Evolutionary conservation across 2,888 invertebrate genomes (phyloP), one percentile per base, ranked within the genome.

Genomic region (Morpho deidamia): DNA sequence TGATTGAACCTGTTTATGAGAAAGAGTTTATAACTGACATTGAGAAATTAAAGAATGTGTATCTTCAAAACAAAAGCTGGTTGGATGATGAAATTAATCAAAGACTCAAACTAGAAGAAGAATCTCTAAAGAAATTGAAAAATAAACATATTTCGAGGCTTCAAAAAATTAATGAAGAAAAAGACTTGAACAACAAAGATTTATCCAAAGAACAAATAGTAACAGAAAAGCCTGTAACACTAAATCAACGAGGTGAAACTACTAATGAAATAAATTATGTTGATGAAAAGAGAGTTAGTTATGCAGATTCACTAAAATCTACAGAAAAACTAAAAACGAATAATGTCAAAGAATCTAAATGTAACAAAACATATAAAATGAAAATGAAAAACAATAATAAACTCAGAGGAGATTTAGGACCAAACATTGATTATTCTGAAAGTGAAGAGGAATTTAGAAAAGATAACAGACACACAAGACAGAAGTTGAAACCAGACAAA

Each of bases 31-130:
- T 81, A 32, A 70, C 59, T 61, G 82, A 85, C 45, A 66, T 87
- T 59, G 67, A 76, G 11, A 83, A 81, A 68, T 68, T 87, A 43
- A 81, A 76, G 59, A 71, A 72, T 65, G 69, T 81, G 56, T 87
- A 88, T 61, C 71, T 81, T 57, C 76, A 84, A 66, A 87, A 86
- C 66, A 84, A 80, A 71, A 77, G 74, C 59, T 85, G 84, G 84
- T 62, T 87, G 41, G 85, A 87, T 73, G 71, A 72, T 51, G 83
- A 87, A 70, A 71, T 85, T 42, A 63, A 69, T 4, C 76, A 70
- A 63, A 74, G 82, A 64, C 59, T 79, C 44, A 75, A 76, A 61
- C 53, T 64, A 59, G 81, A 83, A 64, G 67, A 71, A 51, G 60
- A 68, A 39, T 57, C 57, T 12, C 41, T 67, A 2, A 73, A 72